phyloP scores from a whole-genome alignment of 2,888 invertebrate genomes.

The Trissolcus japonicus region DNA sequence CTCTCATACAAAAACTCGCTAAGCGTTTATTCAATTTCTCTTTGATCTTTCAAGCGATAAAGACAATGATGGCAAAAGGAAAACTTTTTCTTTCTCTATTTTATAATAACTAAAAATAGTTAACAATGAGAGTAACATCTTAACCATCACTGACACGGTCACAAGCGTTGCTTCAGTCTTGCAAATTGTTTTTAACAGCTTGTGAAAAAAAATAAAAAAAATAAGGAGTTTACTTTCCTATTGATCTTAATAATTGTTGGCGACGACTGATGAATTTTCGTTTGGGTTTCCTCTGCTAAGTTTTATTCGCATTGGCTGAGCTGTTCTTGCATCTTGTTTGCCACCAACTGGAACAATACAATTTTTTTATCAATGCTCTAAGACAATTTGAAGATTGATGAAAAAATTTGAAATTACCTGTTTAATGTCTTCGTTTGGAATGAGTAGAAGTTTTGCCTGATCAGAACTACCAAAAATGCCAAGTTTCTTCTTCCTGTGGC shows the following conservation, averaged over 20 bases:
- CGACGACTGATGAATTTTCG: neutral
- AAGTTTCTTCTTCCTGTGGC: slow-evolving; percentile 79
- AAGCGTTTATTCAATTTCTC: neutral
- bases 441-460: slow-evolving; percentile 80
- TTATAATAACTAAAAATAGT: no score
- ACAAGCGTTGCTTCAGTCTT: slow-evolving; percentile 42
- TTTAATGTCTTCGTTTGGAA: slow-evolving; percentile 72
- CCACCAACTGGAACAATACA: slow-evolving; percentile 62
- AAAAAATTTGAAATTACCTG: slow-evolving; percentile 61
- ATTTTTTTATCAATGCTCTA: neutral
- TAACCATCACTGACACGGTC: slow-evolving; percentile 21
- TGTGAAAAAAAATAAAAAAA: slow-evolving; percentile 15
- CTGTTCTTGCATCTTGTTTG: slow-evolving; percentile 68
- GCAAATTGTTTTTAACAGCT: slow-evolving; percentile 15
- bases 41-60: neutral
- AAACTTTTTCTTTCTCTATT: neutral
- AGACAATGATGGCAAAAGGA: neutral
- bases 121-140: neutral
- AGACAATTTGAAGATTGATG: neutral
- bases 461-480: slow-evolving; percentile 81
- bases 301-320: slow-evolving; percentile 60
- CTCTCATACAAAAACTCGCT: slow-evolving; percentile 5
- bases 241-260: slow-evolving; percentile 2
- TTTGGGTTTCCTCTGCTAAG: neutral
- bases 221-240: slow-evolving; percentile 2